Percentiles rank a stretch among this genome's conserved stretches.
These are phyloP conservation scores for Hirtodrosophila trivittata DNA, from an alignment of 2,888 invertebrate genomes.

Conservation along the genomic window DNA sequence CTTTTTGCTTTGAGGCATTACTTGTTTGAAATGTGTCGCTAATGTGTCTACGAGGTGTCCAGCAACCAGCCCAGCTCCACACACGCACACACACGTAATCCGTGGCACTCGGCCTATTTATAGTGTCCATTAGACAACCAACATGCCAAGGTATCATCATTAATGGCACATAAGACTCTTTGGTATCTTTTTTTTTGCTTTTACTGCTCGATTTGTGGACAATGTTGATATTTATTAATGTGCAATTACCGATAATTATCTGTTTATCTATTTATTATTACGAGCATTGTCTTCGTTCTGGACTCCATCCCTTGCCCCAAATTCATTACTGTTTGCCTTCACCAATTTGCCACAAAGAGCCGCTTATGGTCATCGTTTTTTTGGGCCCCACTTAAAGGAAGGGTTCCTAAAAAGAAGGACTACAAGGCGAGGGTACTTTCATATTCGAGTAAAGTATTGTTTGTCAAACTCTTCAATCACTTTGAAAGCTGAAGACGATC, in stretches of 20 bases:
- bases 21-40: conserved; percentile 45
- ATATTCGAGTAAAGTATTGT: too few species aligned
- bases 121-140: conserved; percentile 42
- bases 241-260: conserved; percentile 69
- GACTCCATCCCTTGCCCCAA: conserved; percentile 5
- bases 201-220: conserved; percentile 27
- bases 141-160: conserved; percentile 52
- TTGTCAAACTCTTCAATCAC: too few species aligned
- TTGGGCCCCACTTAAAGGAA: too few species aligned
- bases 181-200: conserved; percentile 13
- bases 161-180: conserved; percentile 48
- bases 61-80: conserved; percentile 20
- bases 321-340: conserved; percentile 4
- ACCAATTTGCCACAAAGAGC: too few species aligned
- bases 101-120: conserved; percentile 44
- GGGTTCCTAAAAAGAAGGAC: too few species aligned
- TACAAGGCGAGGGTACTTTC: too few species aligned
- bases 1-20: conserved; percentile 26
- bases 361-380: too few species aligned
- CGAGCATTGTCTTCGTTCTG: conserved; percentile 5
- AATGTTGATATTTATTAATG: conserved; percentile 66
- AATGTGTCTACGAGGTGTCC: conserved; percentile 48
- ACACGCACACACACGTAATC: neutral
- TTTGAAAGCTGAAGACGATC: too few species aligned
- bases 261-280: conserved; percentile 44